Evolutionary conservation across 2,113 vertebrate species (phyloP).

Genomic region (Pseudois nayaur): DNA sequence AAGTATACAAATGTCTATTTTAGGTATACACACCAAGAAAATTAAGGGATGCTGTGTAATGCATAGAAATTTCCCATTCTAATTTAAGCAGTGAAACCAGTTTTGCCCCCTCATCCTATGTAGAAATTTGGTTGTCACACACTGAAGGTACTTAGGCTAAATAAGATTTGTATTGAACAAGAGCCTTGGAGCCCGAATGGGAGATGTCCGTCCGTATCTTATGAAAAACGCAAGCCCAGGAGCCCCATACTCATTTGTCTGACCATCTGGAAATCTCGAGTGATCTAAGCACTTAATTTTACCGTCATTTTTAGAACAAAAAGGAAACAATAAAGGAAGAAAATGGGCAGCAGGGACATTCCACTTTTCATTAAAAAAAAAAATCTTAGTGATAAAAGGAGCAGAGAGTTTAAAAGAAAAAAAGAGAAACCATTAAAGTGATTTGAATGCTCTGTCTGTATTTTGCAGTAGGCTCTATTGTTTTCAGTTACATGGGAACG

Average conservation of each 20-base stretch:
- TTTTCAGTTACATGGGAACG: slow-evolving; percentile 56
- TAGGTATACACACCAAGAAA: background rate
- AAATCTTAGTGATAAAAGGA: slow-evolving; percentile 59
- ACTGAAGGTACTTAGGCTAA: slow-evolving; percentile 35
- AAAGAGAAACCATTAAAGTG: slow-evolving; percentile 54
- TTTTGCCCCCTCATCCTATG: background rate
- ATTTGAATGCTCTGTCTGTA: slow-evolving; percentile 47
- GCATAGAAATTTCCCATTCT: slow-evolving; percentile 31
- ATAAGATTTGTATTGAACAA: slow-evolving; percentile 37
- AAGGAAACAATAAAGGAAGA: slow-evolving; percentile 63
- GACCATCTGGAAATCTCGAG: slow-evolving; percentile 70
- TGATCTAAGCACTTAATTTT: slow-evolving; percentile 69
- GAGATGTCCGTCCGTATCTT: background rate
- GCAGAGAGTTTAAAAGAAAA: slow-evolving; percentile 58
- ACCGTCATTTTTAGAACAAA: slow-evolving; percentile 71
- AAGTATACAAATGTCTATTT: background rate
- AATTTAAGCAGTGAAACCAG: slow-evolving; percentile 45
- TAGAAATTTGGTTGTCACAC: slow-evolving; percentile 40
- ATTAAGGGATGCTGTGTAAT: background rate
- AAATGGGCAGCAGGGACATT: slow-evolving; percentile 65
- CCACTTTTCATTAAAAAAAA: slow-evolving; percentile 59
- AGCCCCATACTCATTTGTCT: slow-evolving; percentile 54
- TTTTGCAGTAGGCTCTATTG: slow-evolving; percentile 42
- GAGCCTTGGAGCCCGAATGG: background rate
- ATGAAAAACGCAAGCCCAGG: background rate